Base-by-base conservation (phyloP, 2,113 vertebrate genomes). In the Eurypyga helias region DNA sequence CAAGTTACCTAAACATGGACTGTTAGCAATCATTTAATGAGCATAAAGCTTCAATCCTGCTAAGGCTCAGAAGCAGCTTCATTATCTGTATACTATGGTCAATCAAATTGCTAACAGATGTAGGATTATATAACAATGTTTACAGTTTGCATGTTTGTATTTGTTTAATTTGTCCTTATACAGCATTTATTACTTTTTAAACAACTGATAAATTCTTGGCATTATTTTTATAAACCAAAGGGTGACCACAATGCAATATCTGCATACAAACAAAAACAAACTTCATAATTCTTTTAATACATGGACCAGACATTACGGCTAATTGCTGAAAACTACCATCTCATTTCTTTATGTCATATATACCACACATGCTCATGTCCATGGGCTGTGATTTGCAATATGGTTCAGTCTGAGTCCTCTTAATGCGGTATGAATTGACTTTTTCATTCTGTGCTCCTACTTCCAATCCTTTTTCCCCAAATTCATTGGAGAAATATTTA, bases 341-440 rank as follows among this genome's bases (percentile, higher is more conserved):
- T 65, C 25, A 31, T 46, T 79, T 83, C 45, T 57, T 92, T 72
- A 61, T 58, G 19, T 6, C 25, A 13, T 55, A 29, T 43, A 52
- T 25, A 71, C 11, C 15, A 33, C 4, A 34, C 0, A 0, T 49
- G 10, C 15, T 55, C 11, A 65, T 28, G 28, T 19, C 18, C 9
- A 18, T 11, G 12, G 11, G 20, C 34, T 88, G 33, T 17, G 24
- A 76, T 80, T 61, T 88, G 16, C 43, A 71, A 26, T 11, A 55
- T 0, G 2, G n/a, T 54, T 73, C 46, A 77, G 8, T 38, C 31
- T 46, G 6, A 52, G 21, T 19, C 6, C 60, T 71, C 20, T 62
- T 48, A 58, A 38, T 0, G 0, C 6, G 16, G 7, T 10, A 19
- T 65, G 57, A 70, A 34, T 1, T 75, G 43, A 62, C 14, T 54